phyloP scores from a whole-genome alignment of 2,113 vertebrate genomes.

The Prietella phreatophila region DNA sequence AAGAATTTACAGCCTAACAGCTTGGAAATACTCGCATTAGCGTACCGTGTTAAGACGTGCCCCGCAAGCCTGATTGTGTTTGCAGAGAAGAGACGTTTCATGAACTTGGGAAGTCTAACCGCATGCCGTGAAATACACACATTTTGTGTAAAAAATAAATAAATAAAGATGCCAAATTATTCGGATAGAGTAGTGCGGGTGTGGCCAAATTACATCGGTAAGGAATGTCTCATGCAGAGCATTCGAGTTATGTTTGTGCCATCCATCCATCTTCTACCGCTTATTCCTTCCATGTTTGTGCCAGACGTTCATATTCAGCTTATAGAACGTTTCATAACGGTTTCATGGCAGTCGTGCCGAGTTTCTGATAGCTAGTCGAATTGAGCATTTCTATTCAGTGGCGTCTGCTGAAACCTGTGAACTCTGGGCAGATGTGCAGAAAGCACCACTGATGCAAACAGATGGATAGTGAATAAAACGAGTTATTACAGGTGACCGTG shows the following conservation, averaged over 20 bases:
- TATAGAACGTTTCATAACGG: neutral
- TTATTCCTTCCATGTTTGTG: too few species aligned
- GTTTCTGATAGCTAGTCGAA: neutral
- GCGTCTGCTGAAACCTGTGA: neutral
- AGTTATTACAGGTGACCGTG: neutral
- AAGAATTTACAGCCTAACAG: neutral
- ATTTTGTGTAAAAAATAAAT: neutral
- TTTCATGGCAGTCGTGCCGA: neutral
- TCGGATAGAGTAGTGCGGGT: neutral
- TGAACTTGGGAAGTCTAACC: neutral
- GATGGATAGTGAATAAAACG: neutral
- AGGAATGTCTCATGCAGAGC: neutral
- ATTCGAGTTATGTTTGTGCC: neutral
- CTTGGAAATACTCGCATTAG: neutral
- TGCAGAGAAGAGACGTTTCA: neutral
- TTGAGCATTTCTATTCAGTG: too few species aligned
- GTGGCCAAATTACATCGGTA: neutral
- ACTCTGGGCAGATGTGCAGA: neutral
- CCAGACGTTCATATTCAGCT: too few species aligned
- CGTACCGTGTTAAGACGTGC: neutral
- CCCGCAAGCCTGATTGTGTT: neutral
- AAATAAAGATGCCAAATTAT: neutral
- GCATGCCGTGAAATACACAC: neutral
- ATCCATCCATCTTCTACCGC: too few species aligned
- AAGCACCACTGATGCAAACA: neutral